Evolutionary conservation across 1,140 invertebrate species (phyloP).

Genomic region (Gryon sp.): DNA sequence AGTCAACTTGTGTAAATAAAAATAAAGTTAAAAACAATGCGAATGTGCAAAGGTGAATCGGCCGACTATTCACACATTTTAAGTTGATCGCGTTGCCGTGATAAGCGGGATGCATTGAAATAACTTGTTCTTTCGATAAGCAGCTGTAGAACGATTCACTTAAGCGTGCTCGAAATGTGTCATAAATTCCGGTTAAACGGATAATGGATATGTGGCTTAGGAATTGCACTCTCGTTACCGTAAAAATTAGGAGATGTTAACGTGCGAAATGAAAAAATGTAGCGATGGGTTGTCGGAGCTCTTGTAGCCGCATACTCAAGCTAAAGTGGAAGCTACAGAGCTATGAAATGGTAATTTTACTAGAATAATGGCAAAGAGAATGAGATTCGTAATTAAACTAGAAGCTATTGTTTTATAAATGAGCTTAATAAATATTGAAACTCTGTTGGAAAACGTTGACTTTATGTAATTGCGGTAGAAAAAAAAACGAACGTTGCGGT

Average conservation of each 20-base stretch:
- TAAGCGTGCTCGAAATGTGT: slow-evolving; percentile 26
- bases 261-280: slow-evolving; percentile 5
- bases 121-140: slow-evolving; percentile 38
- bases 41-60: neutral
- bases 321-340: too few species aligned
- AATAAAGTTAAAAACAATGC: slow-evolving; percentile 43
- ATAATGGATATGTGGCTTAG: slow-evolving; percentile 33
- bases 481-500: too few species aligned
- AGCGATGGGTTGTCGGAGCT: too few species aligned
- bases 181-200: slow-evolving; percentile 39
- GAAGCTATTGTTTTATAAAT: too few species aligned
- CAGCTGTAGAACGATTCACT: slow-evolving; percentile 44
- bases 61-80: slow-evolving; percentile 24
- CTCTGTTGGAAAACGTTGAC: too few species aligned
- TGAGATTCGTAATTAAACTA: too few species aligned
- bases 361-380: too few species aligned
- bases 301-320: neutral
- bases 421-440: too few species aligned
- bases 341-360: too few species aligned
- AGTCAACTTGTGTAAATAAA: slow-evolving; percentile 31
- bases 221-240: slow-evolving; percentile 6
- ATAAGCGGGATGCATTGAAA: slow-evolving; percentile 25
- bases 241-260: slow-evolving; percentile 36
- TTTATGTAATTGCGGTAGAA: too few species aligned
- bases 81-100: slow-evolving; percentile 21